Evolutionary conservation across 92 coral and sea anemone genomes (phyloP), one percentile per base, ranked within the genome.

Genomic region (Palythoa grandiflora): DNA sequence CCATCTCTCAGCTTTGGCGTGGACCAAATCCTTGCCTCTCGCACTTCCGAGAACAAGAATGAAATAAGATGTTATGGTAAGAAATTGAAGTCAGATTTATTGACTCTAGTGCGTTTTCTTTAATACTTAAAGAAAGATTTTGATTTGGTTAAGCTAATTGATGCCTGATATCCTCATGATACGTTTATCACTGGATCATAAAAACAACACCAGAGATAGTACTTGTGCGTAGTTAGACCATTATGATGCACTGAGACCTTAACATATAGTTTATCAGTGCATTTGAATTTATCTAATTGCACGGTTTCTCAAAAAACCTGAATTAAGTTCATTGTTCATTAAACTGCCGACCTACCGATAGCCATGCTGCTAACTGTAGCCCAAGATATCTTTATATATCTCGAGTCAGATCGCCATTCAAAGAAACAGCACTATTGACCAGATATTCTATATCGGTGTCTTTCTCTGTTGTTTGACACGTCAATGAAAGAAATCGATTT

Each of bases 1-100:
- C 89, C 93, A 21, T 35, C 88, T 44, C 83, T 95, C 17, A 95
- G 88, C 88, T 95, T 95, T 88, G 98, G 98, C 11, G 98, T 95
- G 19, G 98, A 95, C 72, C 98, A 93, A 70, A 94, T 95, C 61
- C 93, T 95, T 16, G 94, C 94, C 2, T 84, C 88, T 37, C 91
- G 87, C 38, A 93, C 87, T 20, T 59, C 88, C 3, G 96, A 95
- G 38, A 92, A 88, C 20, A 87, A 95, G 89, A 89, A 79, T 54
- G 92, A 91, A 40, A 80, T 90, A 6, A 89, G 85, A 52, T 83
- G 93, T 63, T 87, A 91, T 75, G 98, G 98, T 94, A 93, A 90
- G 98, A 21, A 68, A 54, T 3, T 36, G 28, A 38, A 77, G 17
- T 17, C 37, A 19, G 7, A 50, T 17, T 16, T 48, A 13, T 14